Evolutionary conservation across 2,888 invertebrate species (phyloP), one percentile per base, ranked within the genome.

Genomic region (Calameuta idolon): DNA sequence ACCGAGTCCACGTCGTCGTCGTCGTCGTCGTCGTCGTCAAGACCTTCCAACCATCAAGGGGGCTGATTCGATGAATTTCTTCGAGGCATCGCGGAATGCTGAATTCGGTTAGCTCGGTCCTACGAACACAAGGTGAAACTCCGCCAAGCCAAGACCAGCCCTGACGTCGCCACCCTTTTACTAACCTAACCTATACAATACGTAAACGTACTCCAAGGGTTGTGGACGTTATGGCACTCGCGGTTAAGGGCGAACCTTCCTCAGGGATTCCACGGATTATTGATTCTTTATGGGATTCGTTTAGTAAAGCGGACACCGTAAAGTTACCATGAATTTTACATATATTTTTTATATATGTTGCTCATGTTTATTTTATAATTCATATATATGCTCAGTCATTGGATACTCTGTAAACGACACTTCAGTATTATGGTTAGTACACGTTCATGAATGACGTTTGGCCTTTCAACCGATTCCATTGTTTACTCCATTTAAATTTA

Each of bases 51-150:
- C 23, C 55, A 55, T 55, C 55, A 55, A 23, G 55, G 23, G 55
- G 55, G 55, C 83, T 86, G 83, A 83, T 34, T 85, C 87, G 87
- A 87, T 89, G 88, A 89, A 88, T 89, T 89, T 86, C 87, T 87
- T 84, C 86, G 86, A 87, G 86, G 87, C 87, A 12, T 85, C 85
- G 82, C 86, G 86, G 84, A 84, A 86, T 86, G 87, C 88, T 85
- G 87, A 87, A 87, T 87, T 77, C 82, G 83, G 83, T 87, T 84
- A 77, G 35, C 75, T 74, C 80, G 23, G 9, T 55, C 9, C 23
- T 55, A 55, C 55, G 23, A 55, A 55, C 55, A 55, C 55, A 9
- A 55, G 23, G 23, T 5, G 23, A 23, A 23, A 55, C 55, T 55
- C 23, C 9, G 2, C 55, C 23, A 55, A 55, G 2, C 55, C 23